phyloP scores from a whole-genome alignment of 2,113 vertebrate genomes.

The Macaca nemestrina region DNA sequence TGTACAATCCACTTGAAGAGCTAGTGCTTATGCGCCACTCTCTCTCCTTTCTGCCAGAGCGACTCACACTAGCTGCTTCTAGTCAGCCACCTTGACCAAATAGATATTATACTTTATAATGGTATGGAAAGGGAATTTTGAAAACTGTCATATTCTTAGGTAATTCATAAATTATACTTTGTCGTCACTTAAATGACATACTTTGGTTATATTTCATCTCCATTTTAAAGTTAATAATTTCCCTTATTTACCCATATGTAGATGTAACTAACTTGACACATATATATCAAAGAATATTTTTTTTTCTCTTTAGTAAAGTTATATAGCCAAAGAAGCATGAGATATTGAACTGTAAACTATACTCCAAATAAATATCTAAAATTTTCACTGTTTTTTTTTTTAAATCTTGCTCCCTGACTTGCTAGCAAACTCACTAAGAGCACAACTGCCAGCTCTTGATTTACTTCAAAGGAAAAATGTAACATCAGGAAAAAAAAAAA shows the following conservation, averaged over 20 bases:
- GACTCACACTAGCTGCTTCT: no score
- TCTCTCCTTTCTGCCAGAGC: no score
- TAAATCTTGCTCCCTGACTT: not conserved
- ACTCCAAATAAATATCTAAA: not conserved
- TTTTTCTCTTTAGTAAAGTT: not conserved
- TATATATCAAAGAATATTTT: not conserved
- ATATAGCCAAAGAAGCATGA: not conserved
- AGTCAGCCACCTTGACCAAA: no score
- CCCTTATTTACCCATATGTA: not conserved
- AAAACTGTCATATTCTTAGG: not conserved
- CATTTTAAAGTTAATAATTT: constrained; percentile 2
- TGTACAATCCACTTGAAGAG: no score
- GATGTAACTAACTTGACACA: not conserved
- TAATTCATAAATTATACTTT: not conserved
- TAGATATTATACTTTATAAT: not conserved
- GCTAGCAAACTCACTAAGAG: not conserved
- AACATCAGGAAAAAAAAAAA: not conserved
- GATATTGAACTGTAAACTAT: not conserved
- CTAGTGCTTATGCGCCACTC: no score
- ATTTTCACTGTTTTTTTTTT: not conserved
- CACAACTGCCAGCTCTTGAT: not conserved
- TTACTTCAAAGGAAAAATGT: not conserved
- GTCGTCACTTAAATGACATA: not conserved
- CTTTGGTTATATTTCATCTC: not conserved
- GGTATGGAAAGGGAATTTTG: not conserved